phyloP scores from a whole-genome alignment of 1,140 invertebrate species.

The Drosophila mauritiana region DNA sequence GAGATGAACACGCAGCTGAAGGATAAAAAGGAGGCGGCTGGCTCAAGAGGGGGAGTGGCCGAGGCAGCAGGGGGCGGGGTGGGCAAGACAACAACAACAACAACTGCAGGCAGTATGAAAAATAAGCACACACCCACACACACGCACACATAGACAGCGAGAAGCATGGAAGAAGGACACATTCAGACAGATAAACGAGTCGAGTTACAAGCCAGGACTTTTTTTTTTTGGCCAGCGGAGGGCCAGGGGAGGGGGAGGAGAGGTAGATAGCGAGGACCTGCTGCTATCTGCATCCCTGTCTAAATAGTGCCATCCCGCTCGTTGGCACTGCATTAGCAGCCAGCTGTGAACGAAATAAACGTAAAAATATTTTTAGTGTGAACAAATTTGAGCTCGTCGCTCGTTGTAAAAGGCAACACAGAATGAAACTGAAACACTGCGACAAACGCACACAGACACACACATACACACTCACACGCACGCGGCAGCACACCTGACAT shows the following conservation, averaged over 20 bases:
- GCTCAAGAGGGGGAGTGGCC: slow-evolving; percentile 2
- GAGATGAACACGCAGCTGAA: slow-evolving; percentile 59
- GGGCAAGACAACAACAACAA: slow-evolving; percentile 31
- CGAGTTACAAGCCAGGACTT: slow-evolving; percentile 56
- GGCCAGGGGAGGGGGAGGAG: not conserved
- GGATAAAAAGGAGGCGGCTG: slow-evolving; percentile 28
- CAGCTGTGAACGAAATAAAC: slow-evolving; percentile 80
- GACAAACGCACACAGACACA: slow-evolving; percentile 32
- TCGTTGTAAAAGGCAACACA: slow-evolving; percentile 52
- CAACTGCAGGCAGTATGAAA: slow-evolving; percentile 11
- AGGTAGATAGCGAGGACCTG: not conserved
- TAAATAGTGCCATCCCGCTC: slow-evolving; percentile 32
- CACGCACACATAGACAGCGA: not conserved
- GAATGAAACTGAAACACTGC: slow-evolving; percentile 63
- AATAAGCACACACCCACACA: not conserved
- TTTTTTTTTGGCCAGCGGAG: slow-evolving; percentile 4
- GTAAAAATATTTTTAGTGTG: slow-evolving; percentile 79
- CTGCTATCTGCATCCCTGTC: slow-evolving; percentile 9
- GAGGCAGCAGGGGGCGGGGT: slow-evolving; percentile 17
- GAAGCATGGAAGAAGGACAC: slow-evolving; percentile 21
- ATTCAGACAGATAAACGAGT: slow-evolving; percentile 79
- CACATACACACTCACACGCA: slow-evolving; percentile 27
- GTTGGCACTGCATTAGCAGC: slow-evolving; percentile 74
- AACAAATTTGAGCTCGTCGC: slow-evolving; percentile 60
- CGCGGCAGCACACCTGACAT: slow-evolving; percentile 40